Evolutionary conservation across 23 tunicate genomes (phyloP).

Genomic region (Clavelina lepadiformis): DNA sequence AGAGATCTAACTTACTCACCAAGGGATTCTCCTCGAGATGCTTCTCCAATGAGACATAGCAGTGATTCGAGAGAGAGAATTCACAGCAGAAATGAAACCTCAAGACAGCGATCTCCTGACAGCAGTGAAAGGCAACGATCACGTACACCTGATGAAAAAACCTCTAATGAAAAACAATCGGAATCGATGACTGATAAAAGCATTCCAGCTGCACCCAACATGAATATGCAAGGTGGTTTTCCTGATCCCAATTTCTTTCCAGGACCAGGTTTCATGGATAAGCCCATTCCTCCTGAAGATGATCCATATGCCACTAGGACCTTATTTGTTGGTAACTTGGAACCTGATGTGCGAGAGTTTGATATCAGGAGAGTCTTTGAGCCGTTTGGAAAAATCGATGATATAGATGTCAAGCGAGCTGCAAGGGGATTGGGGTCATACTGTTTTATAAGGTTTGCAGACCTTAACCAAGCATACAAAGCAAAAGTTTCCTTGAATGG

Average conservation of each 20-base stretch:
- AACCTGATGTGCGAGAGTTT: slow-evolving; percentile 45
- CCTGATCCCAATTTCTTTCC: slow-evolving; percentile 39
- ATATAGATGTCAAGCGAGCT: slow-evolving; percentile 79
- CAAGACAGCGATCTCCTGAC: slow-evolving; percentile 17
- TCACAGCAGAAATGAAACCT: slow-evolving; percentile 12
- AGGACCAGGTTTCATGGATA: slow-evolving; percentile 38
- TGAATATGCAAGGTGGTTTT: background rate
- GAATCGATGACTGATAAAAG: background rate
- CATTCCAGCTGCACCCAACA: background rate
- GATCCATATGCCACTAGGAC: slow-evolving; percentile 94
- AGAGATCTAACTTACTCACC: background rate
- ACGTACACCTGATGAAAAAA: slow-evolving; percentile 4
- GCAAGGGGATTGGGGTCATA: slow-evolving; percentile 55
- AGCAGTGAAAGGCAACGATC: slow-evolving; percentile 10
- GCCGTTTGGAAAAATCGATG: slow-evolving; percentile 61
- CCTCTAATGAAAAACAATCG: background rate
- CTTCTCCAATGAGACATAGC: slow-evolving; percentile 5
- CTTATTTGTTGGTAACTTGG: slow-evolving; percentile 88
- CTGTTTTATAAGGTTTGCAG: slow-evolving; percentile 77
- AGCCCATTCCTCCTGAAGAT: slow-evolving; percentile 94
- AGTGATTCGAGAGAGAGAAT: slow-evolving; percentile 13
- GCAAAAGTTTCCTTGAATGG: slow-evolving; percentile 91
- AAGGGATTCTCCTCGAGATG: slow-evolving; percentile 9
- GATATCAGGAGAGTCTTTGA: slow-evolving; percentile 58
- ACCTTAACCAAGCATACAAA: slow-evolving; percentile 94